Base-by-base conservation (phyloP, 2,797 vertebrate genomes). In the Lithobates sylvaticus region DNA sequence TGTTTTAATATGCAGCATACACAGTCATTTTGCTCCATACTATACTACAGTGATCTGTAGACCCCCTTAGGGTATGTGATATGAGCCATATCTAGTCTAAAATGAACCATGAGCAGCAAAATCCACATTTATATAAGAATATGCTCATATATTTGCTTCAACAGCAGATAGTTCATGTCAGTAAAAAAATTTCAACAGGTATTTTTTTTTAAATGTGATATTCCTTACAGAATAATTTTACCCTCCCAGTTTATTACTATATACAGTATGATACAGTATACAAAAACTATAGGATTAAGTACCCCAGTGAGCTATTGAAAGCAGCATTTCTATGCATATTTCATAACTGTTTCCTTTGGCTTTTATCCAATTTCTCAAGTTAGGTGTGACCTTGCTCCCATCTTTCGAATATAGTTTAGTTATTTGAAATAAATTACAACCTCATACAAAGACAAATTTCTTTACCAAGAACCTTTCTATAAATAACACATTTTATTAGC, bases 331-430 rank as follows among this genome's bases (percentile, higher is more conserved):
- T 73, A 85, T 85, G 39, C 54, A 85, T 85, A 79, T 74, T 84
- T 67, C 27, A 79, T 85, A 74, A 79, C 76, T 54, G 64, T 32
- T 78, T 68, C 36, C 78, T 26, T 72, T 69, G 34, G 54, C 84
- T 85, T 80, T 84, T 84, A 78, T 42, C 83, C 68, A 71, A 29
- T 64, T 68, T 78, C 75, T 85, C 76, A 74, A 78, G 76, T 73
- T 80, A 67, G 76, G 77, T 74, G 67, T 74, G 79, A 70, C 44
- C 44, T 73, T 79, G 18, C 70, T 74, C 34, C 50, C 42, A 73
- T 74, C 69, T 78, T 85, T 68, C 74, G 36, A 75, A 80, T 44
- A 80, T 68, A 68, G 50, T 64, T 78, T 64, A 73, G 68, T 34
- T 39, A 39, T 67, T 79, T 36, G 58, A 74, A 67, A 85, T 85